Percentiles rank a stretch among this genome's conserved stretches.
Conservation (phyloP, 2,797 vertebrate species). For the Alfaro cultratus region DNA sequence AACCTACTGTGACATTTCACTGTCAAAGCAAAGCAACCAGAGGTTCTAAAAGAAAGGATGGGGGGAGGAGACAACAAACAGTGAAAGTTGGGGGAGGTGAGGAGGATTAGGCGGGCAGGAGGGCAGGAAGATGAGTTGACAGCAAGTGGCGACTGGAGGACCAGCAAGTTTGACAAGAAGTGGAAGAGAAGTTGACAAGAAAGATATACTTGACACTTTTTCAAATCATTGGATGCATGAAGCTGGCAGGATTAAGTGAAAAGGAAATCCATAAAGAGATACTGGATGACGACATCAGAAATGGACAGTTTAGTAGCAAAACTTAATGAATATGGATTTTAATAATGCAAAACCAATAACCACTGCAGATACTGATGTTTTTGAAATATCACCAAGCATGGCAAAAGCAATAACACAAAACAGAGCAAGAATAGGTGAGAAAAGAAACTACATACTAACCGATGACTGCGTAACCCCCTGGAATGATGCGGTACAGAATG, state of each 20-base stretch:
- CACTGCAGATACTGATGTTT: not conserved
- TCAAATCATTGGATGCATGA: constrained; percentile 23
- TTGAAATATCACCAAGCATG: not conserved
- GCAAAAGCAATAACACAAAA: not conserved
- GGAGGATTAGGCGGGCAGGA: constrained; percentile 5
- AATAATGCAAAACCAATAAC: not conserved
- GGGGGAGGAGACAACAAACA: constrained; percentile 10
- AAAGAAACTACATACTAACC: constrained; percentile 82
- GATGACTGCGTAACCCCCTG: constrained; percentile 96
- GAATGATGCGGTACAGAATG: constrained; percentile 93
- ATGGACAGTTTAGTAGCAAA: not conserved
- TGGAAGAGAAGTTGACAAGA: constrained; percentile 27
- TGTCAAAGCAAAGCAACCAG: constrained; percentile 50
- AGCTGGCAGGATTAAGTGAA: constrained; percentile 19
- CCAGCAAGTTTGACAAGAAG: constrained; percentile 22
- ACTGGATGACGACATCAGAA: not conserved
- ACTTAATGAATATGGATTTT: not conserved
- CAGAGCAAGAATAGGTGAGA: not conserved
- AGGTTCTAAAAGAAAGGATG: constrained; percentile 38
- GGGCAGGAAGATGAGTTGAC: constrained; percentile 23
- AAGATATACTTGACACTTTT: constrained; percentile 24
- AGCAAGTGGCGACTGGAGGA: constrained; percentile 31
- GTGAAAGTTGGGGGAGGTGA: constrained; percentile 14
- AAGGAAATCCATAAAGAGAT: not conserved
- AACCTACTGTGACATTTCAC: constrained; percentile 59